These are phyloP conservation scores for Hyla sarda DNA, from an alignment of 2,113 vertebrate species.

Conservation along the genomic window DNA sequence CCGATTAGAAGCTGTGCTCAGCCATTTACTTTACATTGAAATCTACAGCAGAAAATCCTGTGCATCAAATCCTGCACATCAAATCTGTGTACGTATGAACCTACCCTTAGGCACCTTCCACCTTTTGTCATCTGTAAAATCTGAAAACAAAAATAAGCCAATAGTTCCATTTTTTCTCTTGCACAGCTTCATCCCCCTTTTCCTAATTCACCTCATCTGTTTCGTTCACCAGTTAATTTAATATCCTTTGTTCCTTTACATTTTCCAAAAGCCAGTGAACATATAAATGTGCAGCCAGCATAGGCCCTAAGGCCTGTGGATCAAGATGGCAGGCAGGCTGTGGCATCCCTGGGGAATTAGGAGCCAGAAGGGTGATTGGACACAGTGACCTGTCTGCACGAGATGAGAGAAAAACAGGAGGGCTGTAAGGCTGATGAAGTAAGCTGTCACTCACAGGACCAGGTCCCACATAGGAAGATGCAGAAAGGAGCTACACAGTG, in stretches of 20 bases:
- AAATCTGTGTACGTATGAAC: no score
- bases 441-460: constrained; percentile 78
- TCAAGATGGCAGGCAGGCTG: constrained; percentile 74
- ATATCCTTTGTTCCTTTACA: constrained; percentile 60
- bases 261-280: constrained; percentile 66
- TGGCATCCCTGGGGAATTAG: constrained; percentile 67
- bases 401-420: constrained; percentile 75
- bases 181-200: constrained; percentile 27
- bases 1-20: no score
- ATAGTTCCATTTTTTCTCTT: no score
- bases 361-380: constrained; percentile 74
- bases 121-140: no score
- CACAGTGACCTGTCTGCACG: constrained; percentile 73
- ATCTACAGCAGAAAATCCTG: no score
- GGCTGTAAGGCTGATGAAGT: constrained; percentile 77
- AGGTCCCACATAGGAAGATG: constrained; percentile 55
- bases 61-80: no score
- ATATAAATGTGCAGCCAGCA: constrained; percentile 69
- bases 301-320: constrained; percentile 68
- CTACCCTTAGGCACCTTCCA: no score
- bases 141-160: no score
- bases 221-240: constrained; percentile 65
- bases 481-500: neutral
- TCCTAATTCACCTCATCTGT: constrained; percentile 64
- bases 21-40: no score